Percentiles rank a stretch among this genome's conserved stretches.
phyloP scores from a whole-genome alignment of 1,140 invertebrate genomes.

The Drosophila sp. region DNA sequence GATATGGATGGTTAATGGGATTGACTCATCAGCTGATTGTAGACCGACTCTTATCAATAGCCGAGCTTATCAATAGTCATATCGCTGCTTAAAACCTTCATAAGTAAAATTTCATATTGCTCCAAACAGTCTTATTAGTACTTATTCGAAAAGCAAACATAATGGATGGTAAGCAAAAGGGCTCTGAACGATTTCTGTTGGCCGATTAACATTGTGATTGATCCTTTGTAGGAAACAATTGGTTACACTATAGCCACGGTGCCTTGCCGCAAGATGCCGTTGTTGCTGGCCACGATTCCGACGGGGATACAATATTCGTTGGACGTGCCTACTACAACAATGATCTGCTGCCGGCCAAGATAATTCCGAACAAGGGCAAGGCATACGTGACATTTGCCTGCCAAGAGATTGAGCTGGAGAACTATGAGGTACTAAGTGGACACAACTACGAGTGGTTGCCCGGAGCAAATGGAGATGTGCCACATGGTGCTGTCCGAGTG shows the following conservation, averaged over 20 bases:
- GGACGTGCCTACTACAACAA: constrained; percentile 90
- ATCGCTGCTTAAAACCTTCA: constrained; percentile 8
- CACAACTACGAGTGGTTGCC: constrained; percentile 85
- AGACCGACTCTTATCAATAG: not conserved
- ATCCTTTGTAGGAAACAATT: constrained; percentile 55
- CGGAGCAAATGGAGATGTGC: constrained; percentile 85
- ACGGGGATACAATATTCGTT: constrained; percentile 90
- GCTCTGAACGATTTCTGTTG: too few relatives aligned
- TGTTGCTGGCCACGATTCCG: constrained; percentile 88
- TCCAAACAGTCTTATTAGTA: constrained; percentile 49
- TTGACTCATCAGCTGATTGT: constrained; percentile 22
- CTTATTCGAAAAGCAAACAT: constrained; percentile 28
- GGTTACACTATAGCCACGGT: constrained; percentile 67
- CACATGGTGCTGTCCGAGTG: constrained; percentile 85
- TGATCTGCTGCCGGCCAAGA: constrained; percentile 91
- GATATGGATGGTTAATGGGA: not conserved
- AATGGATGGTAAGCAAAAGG: constrained; percentile 64
- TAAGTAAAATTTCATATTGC: constrained; percentile 11
- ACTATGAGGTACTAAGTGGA: constrained; percentile 85
- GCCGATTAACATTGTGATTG: not conserved
- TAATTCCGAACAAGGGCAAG: constrained; percentile 86
- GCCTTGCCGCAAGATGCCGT: constrained; percentile 86
- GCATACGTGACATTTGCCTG: constrained; percentile 75
- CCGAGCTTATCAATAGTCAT: constrained; percentile 18
- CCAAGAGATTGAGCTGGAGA: constrained; percentile 68